Percentiles rank a stretch among this genome's conserved stretches.
These are phyloP conservation scores for Sminthopsis crassicaudata DNA, from an alignment of 2,113 vertebrate species.

Conservation along the genomic window DNA sequence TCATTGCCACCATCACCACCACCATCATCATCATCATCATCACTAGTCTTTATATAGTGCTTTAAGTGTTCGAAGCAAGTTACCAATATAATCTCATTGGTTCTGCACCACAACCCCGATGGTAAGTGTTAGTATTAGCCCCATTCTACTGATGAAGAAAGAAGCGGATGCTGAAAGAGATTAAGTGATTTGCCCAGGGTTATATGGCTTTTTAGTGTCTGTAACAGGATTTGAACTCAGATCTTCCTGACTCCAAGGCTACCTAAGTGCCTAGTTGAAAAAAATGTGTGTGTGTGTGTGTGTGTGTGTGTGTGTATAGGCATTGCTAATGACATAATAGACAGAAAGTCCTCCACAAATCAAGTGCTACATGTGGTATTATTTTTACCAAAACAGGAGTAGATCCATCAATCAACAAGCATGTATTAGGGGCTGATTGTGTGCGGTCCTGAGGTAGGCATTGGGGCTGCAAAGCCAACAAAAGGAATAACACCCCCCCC, in stretches of 20 bases:
- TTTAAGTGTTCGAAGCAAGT: not conserved
- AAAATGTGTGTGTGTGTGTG: not conserved
- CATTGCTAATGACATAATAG: not conserved
- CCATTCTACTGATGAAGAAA: not conserved
- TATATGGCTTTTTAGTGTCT: not conserved
- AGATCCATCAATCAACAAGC: not conserved
- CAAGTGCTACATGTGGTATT: not conserved
- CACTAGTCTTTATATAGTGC: not conserved
- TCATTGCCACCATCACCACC: too few relatives aligned
- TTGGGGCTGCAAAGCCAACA: not conserved
- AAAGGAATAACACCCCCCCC: not conserved
- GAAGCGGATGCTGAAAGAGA: not conserved
- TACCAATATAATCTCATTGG: not conserved
- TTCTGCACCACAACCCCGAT: not conserved
- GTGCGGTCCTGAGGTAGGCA: not conserved
- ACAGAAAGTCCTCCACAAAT: not conserved
- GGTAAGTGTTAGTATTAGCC: not conserved
- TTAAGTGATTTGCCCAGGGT: not conserved
- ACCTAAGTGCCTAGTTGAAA: not conserved
- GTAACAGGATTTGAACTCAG: not conserved
- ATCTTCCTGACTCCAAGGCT: not conserved
- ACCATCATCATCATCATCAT: too few relatives aligned
- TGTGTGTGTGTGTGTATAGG: too few relatives aligned
- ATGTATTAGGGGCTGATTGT: not conserved
- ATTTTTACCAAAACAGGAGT: not conserved